Conservation (phyloP, 1,140 invertebrate species). For the Pygmarrhopalites habei region DNA sequence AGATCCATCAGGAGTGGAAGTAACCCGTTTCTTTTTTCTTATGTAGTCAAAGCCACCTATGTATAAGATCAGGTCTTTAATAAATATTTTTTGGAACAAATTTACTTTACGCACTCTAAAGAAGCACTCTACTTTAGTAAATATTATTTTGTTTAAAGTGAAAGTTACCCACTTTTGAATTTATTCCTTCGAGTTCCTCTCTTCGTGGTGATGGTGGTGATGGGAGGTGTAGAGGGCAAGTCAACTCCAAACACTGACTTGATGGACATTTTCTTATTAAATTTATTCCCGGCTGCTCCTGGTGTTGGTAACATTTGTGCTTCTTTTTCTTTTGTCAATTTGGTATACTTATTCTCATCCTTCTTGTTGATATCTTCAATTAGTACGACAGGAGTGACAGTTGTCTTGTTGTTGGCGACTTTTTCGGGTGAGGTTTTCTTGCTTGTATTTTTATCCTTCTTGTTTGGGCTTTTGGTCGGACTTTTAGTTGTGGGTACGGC, state of each 20-base stretch:
- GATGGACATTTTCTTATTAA: constrained; percentile 36
- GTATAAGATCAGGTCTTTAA: no score
- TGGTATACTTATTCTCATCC: constrained; percentile 12
- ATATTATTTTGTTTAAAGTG: no score
- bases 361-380: neutral
- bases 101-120: no score
- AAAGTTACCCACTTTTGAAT: constrained; percentile 49
- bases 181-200: constrained; percentile 38
- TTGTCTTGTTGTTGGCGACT: constrained; percentile 30
- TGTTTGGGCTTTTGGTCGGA: constrained; percentile 48
- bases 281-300: constrained; percentile 26
- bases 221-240: constrained; percentile 3
- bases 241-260: constrained; percentile 42
- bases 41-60: constrained; percentile 87
- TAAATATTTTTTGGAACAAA: no score
- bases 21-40: constrained; percentile 61
- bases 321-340: constrained; percentile 19
- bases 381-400: no score
- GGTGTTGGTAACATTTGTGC: constrained; percentile 27
- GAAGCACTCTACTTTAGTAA: no score
- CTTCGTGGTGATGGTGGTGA: constrained; percentile 25
- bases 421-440: constrained; percentile 49
- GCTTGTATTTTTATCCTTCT: constrained; percentile 50
- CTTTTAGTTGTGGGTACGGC: no score
- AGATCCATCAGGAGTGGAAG: constrained; percentile 26